Evolutionary conservation across 1,140 invertebrate species (phyloP), one percentile per base, ranked within the genome.

Genomic region (Condylostylus longicornis): DNA sequence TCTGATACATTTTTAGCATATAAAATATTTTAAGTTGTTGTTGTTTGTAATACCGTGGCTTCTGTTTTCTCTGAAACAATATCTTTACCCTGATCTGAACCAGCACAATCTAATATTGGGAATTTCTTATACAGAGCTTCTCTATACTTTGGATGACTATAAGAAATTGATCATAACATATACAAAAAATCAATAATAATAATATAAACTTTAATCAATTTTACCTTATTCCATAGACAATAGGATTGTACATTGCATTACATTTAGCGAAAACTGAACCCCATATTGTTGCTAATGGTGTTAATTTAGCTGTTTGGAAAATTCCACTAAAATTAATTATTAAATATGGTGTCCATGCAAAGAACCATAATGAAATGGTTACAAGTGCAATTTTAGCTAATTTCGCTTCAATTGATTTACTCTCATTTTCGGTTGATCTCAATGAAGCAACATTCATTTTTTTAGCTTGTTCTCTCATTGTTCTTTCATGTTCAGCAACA

Each of bases 291-390:
- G 67, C 67, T 9, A 77, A 58, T 4, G 75, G 75, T 42, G 69
- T 75, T 41, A 81, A 70, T 35, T 66, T 65, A 32, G 64, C 62
- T 18, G 61, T 64, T 42, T 70, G 66, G 51, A 79, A 78, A 42
- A 80, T 67, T 35, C 75, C 78, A 14, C 72, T 65, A 49, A 72
- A 75, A 51, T 79, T 79, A 44, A 83, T 77, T 14, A 76, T 70
- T 35, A 77, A 64, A 50, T 79, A 80, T 17, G 77, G 77, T 23
- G 77, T 79, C 77, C 77, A 80, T 14, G 79, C 79, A 56, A 80
- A 66, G 56, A 83, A 74, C 75, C 77, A 84, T 35, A 82, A 56
- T 8, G 71, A 69, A 40, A 82, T 77, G 41, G 77, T 82, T 51
- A 74, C 77, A 46, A 82, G 52, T 15, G 79, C 77, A 25, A 83